phyloP scores from a whole-genome alignment of 2,797 vertebrate species.

The Discoglossus pictus region DNA sequence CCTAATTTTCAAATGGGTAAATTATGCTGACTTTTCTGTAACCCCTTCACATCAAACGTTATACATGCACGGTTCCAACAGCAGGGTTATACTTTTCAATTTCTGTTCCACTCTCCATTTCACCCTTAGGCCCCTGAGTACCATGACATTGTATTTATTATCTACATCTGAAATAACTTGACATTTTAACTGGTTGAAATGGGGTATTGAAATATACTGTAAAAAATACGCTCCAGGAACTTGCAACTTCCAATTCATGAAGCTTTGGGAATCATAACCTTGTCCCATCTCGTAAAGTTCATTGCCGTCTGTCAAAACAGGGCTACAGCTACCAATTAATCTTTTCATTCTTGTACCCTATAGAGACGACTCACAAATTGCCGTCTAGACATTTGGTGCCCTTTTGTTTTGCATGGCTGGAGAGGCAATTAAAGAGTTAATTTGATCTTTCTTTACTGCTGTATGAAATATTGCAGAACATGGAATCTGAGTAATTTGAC shows the following conservation, averaged over 20 bases:
- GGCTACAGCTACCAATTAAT: conserved; percentile 17
- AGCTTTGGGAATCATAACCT: conserved; percentile 14
- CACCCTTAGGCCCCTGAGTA: conserved; percentile 35
- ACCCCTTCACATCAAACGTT: conserved; percentile 29
- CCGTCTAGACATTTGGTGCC: too few relatives aligned
- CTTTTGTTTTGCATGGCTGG: too few relatives aligned
- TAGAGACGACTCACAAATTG: too few relatives aligned
- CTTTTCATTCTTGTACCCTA: neutral
- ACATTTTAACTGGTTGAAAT: conserved; percentile 14
- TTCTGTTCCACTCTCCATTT: conserved; percentile 19
- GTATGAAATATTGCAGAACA: too few relatives aligned
- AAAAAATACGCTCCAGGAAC: conserved; percentile 12
- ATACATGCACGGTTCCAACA: neutral
- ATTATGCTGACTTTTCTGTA: conserved; percentile 25
- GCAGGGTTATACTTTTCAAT: conserved; percentile 24
- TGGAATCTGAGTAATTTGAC: too few relatives aligned
- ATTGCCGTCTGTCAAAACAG: conserved; percentile 36
- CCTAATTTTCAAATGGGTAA: conserved; percentile 30
- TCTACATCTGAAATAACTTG: conserved; percentile 30
- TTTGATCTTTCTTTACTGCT: too few relatives aligned
- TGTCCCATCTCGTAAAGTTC: conserved; percentile 11
- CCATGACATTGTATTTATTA: conserved; percentile 21
- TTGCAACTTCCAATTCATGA: conserved; percentile 14
- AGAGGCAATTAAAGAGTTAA: too few relatives aligned
- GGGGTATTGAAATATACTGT: conserved; percentile 12